Evolutionary conservation across 2,888 invertebrate genomes (phyloP).

Genomic region (Drosophila algonquin): DNA sequence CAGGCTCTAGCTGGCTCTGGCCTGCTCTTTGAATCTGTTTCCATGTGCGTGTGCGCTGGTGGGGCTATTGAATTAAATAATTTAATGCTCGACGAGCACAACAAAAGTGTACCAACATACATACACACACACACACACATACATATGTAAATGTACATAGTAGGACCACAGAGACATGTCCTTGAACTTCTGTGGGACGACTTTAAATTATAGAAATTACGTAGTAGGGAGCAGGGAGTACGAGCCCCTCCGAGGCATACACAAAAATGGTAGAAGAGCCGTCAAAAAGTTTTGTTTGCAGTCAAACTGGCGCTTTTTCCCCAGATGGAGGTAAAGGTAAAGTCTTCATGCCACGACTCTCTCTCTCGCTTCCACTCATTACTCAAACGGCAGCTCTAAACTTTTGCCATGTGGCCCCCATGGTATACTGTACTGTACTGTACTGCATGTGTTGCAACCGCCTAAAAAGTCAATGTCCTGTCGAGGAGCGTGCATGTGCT

Average conservation of each 20-base stretch:
- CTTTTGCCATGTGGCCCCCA: slow-evolving; percentile 31
- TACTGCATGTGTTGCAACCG: slow-evolving; percentile 46
- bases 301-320: neutral
- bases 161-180: slow-evolving; percentile 45
- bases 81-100: slow-evolving; percentile 60
- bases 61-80: slow-evolving; percentile 65
- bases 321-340: neutral
- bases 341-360: neutral
- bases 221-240: neutral
- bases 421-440: too few relatives aligned
- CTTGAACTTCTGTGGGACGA: slow-evolving; percentile 52
- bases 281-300: slow-evolving; percentile 57
- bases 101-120: slow-evolving; percentile 32
- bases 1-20: too few relatives aligned
- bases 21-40: slow-evolving; percentile 32
- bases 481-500: slow-evolving; percentile 65
- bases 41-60: slow-evolving; percentile 47
- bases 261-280: neutral
- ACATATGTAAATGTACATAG: neutral
- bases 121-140: neutral
- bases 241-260: too few relatives aligned
- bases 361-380: slow-evolving; percentile 43
- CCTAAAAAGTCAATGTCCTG: slow-evolving; percentile 72
- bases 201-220: slow-evolving; percentile 66
- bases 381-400: slow-evolving; percentile 65